phyloP scores from a whole-genome alignment of 2,797 vertebrate species.

The Cetoscarus ocellatus region DNA sequence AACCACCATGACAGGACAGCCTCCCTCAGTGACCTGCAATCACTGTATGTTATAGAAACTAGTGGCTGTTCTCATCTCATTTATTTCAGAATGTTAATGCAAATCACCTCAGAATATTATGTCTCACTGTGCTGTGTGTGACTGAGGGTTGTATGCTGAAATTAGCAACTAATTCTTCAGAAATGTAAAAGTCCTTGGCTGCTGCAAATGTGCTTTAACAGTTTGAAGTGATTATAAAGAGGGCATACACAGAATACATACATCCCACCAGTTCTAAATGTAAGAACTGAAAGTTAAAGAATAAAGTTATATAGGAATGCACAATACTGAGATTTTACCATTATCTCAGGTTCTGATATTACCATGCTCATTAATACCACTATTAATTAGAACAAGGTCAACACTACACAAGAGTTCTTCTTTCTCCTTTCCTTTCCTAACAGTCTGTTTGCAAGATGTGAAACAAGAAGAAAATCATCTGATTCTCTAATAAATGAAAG shows the following conservation, averaged over 20 bases:
- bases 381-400: too few relatives aligned
- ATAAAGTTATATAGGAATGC: not conserved
- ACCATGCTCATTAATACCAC: too few relatives aligned
- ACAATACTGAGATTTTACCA: too few relatives aligned
- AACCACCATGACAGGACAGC: conserved; percentile 13
- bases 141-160: not conserved
- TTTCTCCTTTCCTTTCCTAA: too few relatives aligned
- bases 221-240: not conserved
- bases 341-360: too few relatives aligned
- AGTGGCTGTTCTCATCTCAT: conserved; percentile 6
- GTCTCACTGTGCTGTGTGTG: too few relatives aligned
- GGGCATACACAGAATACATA: not conserved
- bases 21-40: conserved; percentile 23
- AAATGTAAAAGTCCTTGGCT: conserved; percentile 10
- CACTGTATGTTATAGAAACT: not conserved
- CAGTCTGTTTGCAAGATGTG: too few relatives aligned
- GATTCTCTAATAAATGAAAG: too few relatives aligned
- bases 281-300: not conserved
- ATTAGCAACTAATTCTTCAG: not conserved
- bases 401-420: too few relatives aligned
- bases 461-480: too few relatives aligned
- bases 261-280: not conserved
- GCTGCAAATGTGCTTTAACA: not conserved
- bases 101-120: not conserved
- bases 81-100: conserved; percentile 3